These are phyloP conservation scores for Chloroceryle inda DNA, from an alignment of 2,797 vertebrate genomes.

Conservation along the genomic window DNA sequence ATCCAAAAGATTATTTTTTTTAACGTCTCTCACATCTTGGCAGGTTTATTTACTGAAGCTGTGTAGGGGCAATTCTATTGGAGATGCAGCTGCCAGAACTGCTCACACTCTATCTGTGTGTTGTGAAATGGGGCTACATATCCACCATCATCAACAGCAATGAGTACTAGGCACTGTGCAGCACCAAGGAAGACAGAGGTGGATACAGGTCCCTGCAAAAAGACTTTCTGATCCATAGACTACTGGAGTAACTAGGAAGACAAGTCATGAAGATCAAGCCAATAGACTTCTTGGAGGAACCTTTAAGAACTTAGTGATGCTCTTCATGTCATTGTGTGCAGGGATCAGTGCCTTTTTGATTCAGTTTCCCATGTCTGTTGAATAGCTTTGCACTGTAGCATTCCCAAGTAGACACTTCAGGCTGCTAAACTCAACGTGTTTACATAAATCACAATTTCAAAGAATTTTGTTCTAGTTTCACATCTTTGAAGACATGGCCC, in stretches of 20 bases:
- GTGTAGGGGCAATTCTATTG: background rate
- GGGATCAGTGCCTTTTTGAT: background rate
- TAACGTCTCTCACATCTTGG: background rate
- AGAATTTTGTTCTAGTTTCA: background rate
- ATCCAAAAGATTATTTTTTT: background rate
- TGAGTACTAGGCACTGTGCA: background rate
- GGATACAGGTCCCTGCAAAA: background rate
- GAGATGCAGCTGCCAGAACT: background rate
- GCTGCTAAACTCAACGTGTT: background rate
- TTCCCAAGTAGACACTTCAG: background rate
- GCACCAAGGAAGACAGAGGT: background rate
- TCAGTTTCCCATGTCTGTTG: background rate
- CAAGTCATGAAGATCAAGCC: background rate
- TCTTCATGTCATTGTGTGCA: background rate
- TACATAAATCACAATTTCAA: background rate
- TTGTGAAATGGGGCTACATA: background rate
- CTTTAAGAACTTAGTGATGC: background rate
- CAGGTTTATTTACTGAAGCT: background rate
- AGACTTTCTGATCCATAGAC: background rate
- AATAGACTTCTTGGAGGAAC: background rate
- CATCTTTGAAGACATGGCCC: background rate
- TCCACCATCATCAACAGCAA: accelerated
- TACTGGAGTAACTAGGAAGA: background rate
- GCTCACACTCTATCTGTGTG: background rate
- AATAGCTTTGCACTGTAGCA: background rate